phyloP scores from a whole-genome alignment of 2,113 vertebrate genomes.

The Pollachius pollachius region DNA sequence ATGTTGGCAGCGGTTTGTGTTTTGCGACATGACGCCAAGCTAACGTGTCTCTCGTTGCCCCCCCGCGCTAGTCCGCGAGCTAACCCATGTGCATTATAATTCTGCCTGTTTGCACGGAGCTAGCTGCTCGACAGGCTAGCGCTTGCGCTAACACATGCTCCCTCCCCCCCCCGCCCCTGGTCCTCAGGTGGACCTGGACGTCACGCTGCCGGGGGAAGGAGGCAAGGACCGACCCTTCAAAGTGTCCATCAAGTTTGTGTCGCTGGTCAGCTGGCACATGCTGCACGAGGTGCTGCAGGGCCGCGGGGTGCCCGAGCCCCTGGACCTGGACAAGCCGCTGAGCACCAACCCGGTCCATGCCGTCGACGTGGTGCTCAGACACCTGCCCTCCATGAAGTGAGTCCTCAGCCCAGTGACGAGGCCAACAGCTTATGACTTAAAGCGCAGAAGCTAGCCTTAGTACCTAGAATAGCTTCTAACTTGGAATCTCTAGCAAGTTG shows the following conservation, averaged over 20 bases:
- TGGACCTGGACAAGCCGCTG: constrained; percentile 94
- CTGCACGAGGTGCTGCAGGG: constrained; percentile 94
- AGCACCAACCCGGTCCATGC: constrained; percentile 97
- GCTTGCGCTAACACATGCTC: neutral
- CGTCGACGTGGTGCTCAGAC: constrained; percentile 94
- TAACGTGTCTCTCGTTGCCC: too few relatives aligned
- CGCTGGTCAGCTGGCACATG: constrained; percentile 95
- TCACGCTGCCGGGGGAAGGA: constrained; percentile 93
- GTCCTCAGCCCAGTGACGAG: constrained; percentile 25
- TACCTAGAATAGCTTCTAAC: too few relatives aligned
- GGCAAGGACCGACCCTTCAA: constrained; percentile 97
- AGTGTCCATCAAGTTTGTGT: constrained; percentile 91
- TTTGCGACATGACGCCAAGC: too few relatives aligned
- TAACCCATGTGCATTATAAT: too few relatives aligned
- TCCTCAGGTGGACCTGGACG: constrained; percentile 91
- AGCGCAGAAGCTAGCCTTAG: too few relatives aligned
- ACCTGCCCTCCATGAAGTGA: constrained; percentile 98
- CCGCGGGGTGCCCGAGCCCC: constrained; percentile 79
- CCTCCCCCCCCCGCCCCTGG: neutral
- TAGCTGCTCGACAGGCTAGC: too few relatives aligned
- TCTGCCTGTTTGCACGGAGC: too few relatives aligned
- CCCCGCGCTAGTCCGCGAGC: too few relatives aligned
- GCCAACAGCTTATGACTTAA: too few relatives aligned
- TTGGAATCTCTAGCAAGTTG: too few relatives aligned
- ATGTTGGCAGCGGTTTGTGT: too few relatives aligned